Evolutionary conservation across 2,888 invertebrate genomes (phyloP), one percentile per base, ranked within the genome.

Genomic region (Heliconius sara): DNA sequence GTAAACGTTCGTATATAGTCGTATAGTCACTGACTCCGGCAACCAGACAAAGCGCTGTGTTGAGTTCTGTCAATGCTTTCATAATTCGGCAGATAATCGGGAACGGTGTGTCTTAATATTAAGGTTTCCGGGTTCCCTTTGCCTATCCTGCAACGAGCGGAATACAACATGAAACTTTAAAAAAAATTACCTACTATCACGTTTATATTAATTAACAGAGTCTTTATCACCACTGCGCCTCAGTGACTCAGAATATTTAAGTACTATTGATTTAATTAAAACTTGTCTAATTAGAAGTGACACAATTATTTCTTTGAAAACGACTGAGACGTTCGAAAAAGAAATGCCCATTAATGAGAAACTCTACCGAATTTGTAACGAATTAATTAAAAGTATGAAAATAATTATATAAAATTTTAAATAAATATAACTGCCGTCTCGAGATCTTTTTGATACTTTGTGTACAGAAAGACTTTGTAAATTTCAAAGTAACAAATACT

Each of bases 201-300:
- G 3, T 60, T 22, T 57, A 9, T 9, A 22, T 22, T 22, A 57
- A 57, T 6, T 57, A 57, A 57, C 6, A 57, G 9, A 60, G 60
- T 22, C 60, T 60, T 13, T 25, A 63, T 63, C 25, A 5, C 19
- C 22, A 67, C 30, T 67, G 9, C 9, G 12, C 34, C 43, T 13
- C 13, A 27, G 16, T 1, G 7, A 65, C 7, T 16, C 13, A 65
- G 65, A 27, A 39, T 70, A 12, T 43, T 70, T 16, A 60, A 72
- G 57, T 47, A 34, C 22, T n/a, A 74, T 79, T 75, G 60, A 79
- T 79, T 79, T 72, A 75, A 79, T 79, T 79, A 75, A 79, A 79
- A 79, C 74, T 79, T 79, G 65, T 22, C 68, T 74, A 79, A 79
- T 79, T 74, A 75, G 68, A 75, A 70, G 67, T 19, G 78, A 75